Evolutionary conservation across 2,113 vertebrate genomes (phyloP).

Genomic region (Bubalus kerabau): DNA sequence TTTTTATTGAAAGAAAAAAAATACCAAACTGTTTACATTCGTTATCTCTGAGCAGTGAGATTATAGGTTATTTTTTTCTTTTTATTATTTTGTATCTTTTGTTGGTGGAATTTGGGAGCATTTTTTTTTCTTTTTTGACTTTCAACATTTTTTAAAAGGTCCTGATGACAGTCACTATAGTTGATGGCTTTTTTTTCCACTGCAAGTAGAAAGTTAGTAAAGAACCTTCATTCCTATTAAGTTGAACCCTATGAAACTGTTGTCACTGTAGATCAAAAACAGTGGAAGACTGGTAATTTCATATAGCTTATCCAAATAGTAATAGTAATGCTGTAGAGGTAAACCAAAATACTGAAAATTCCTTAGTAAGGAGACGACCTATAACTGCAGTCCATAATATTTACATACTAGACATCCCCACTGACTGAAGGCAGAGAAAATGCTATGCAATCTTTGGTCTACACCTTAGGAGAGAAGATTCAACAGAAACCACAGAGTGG

Average conservation of each 20-base stretch:
- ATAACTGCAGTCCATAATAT: neutral
- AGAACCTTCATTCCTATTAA: neutral
- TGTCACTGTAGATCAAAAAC: neutral
- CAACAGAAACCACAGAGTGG: neutral
- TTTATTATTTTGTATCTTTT: neutral
- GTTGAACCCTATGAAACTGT: neutral
- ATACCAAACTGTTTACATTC: neutral
- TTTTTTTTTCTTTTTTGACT: neutral
- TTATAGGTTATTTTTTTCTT: neutral
- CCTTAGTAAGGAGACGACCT: neutral
- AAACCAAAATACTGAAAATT: neutral
- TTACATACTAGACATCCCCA: neutral
- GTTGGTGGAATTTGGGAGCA: neutral
- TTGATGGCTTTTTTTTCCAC: neutral
- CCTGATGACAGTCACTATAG: neutral
- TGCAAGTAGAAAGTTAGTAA: neutral
- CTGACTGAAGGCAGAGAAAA: neutral
- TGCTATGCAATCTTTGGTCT: neutral
- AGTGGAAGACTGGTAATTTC: neutral
- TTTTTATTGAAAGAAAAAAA: neutral
- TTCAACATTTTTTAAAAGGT: neutral
- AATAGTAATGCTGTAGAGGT: neutral
- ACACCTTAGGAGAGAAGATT: neutral
- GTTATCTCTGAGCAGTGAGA: neutral
- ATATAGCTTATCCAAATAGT: neutral